Evolutionary conservation across 2,113 vertebrate species (phyloP), one percentile per base, ranked within the genome.

Genomic region (Sigmodon hispidus): DNA sequence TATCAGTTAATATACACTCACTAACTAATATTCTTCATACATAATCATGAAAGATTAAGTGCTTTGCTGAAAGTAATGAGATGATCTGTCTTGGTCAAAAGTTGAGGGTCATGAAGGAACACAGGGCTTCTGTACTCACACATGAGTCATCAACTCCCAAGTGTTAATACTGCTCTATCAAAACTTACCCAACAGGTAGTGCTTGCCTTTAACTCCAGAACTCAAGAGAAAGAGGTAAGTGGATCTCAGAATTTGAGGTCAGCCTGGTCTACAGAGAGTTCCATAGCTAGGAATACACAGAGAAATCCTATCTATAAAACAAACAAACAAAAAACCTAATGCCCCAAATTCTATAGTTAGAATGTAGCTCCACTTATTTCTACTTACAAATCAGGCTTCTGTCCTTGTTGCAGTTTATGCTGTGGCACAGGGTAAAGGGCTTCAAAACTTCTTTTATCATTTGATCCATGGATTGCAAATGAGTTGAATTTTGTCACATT

Each of bases 341-440:
- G 24, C 24, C 59, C 21, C 7, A 61, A 29, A 10, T 70, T n/a
- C 26, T 34, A 87, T 1, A 52, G 43, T 48, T 57, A 48, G 59
- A 72, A 77, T 9, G 6, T 15, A 75, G 31, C 36, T 70, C 63
- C n/a, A 50, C 31, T 83, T 48, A 48, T 94, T 92, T 57, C 76
- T 96, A 97, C 98, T 99, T 98, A 99, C 98, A 98, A 99, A 96
- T 99, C 98, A 91, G 99, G 98, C 65, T 97, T 95, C 94, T 98
- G 98, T 80, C 98, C 98, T 95, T 97, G 93, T 50, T 96, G 97
- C 15, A 98, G 40, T 15, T 98, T 63, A 4, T 89, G 76, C 43
- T 5, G 98, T 95, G 98, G 98, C 75, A 98, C 94, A 29, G 98
- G 98, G 87, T 98, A 96, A 97, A 99, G 98, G 0, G 98, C 98